These are phyloP conservation scores for Platysteira castanea DNA, from an alignment of 2,113 vertebrate genomes.

Conservation along the genomic window DNA sequence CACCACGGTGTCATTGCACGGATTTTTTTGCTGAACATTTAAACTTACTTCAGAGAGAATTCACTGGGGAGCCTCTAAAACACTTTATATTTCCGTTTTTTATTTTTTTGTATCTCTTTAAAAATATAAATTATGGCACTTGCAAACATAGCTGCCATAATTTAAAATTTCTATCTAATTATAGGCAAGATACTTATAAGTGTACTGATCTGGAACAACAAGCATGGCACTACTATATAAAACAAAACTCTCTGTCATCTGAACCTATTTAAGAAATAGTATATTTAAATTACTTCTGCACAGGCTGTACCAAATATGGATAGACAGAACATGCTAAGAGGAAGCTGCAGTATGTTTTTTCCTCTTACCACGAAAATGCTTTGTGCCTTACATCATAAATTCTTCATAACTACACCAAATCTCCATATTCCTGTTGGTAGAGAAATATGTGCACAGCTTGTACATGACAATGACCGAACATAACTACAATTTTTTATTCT, in stretches of 20 bases:
- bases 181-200: conserved; percentile 39
- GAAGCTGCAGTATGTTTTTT: not conserved
- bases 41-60: conserved; percentile 28
- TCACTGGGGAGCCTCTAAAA: conserved; percentile 38
- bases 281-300: conserved; percentile 35
- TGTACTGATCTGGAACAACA: conserved; percentile 46
- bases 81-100: conserved; percentile 12
- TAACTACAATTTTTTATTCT: not conserved
- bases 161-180: conserved; percentile 47
- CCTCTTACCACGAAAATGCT: not conserved
- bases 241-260: conserved; percentile 44
- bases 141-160: conserved; percentile 28
- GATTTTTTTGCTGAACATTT: not conserved
- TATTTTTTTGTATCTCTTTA: conserved; percentile 46
- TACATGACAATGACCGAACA: not conserved
- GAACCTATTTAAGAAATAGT: conserved; percentile 12
- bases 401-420: not conserved
- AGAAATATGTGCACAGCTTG: not conserved
- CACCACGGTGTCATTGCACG: not conserved
- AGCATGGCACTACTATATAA: conserved; percentile 26
- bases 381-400: not conserved
- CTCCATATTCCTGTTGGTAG: not conserved
- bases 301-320: not conserved
- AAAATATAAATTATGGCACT: conserved; percentile 39
- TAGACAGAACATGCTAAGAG: not conserved